Base-by-base conservation (phyloP, 2,113 vertebrate species). In the Callipepla squamata region DNA sequence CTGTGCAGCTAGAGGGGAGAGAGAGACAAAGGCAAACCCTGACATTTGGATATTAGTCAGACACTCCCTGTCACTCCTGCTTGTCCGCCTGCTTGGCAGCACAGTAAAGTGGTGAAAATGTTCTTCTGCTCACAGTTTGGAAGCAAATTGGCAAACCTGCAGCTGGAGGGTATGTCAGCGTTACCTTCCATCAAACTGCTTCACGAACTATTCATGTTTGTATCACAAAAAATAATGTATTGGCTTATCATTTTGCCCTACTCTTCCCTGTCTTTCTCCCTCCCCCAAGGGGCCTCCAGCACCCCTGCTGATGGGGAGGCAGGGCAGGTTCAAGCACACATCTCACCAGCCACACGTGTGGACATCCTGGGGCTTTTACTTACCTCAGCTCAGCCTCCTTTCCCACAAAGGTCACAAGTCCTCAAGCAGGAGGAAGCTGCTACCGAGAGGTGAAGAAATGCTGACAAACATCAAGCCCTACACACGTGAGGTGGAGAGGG, bases 11-110 rank as follows among this genome's bases (percentile, higher is more conserved):
- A 1, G 1, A 7, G 4, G 8, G 16, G 19, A 61, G 44, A 83
- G 40, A 67, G 36, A 72, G 34, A 77, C 47, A 80, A 74, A 93
- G 61, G 40, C 61, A 88, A 89, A 13, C 26, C 42, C n/a, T 82
- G 57, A 72, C 79, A 76, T 90, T 80, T 87, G 66, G 57, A 93
- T 91, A 89, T 80, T 16, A 86, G 50, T 86, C 68, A 90, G 48
- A 73, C 53, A 11, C 32, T 36, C 36, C 13, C 45, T 40, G 55
- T 89, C 30, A 14, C 9, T 93, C 55, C 63, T 87, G 74, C 58
- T 62, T 79, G 51, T 66, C 48, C 57, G 48, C 28, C 51, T 80
- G n/a, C 36, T 76, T 67, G 78, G 74, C 62, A 87, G 74, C 2
- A 1, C 45, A 94, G 32, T 25, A 81, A 70, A 28, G 25, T 93